phyloP scores from a whole-genome alignment of 2,888 invertebrate species.

The Hirtodrosophila histrioides region DNA sequence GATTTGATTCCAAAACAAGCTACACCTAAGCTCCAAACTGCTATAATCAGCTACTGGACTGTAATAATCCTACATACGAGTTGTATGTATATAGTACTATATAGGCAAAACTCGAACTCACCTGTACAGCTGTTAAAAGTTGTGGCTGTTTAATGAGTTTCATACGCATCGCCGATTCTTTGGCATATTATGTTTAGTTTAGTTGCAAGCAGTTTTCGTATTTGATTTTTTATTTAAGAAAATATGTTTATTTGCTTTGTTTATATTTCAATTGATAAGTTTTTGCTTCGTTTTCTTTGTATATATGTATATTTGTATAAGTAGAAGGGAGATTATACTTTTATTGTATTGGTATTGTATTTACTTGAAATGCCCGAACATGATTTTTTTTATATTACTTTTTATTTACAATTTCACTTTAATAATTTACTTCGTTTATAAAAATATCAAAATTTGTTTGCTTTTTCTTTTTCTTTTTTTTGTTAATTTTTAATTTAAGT shows the following conservation, averaged over 20 bases:
- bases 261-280: constrained; percentile 55
- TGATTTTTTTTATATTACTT: constrained; percentile 47
- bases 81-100: constrained; percentile 7
- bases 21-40: constrained; percentile 22
- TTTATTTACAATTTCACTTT: constrained; percentile 65
- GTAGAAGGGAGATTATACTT: constrained; percentile 73
- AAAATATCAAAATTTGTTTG: constrained; percentile 77
- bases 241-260: constrained; percentile 46
- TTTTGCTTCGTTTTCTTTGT: constrained; percentile 47
- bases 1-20: constrained; percentile 4
- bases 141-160: constrained; percentile 13
- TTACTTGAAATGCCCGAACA: constrained; percentile 66
- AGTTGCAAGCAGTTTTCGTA: constrained; percentile 38
- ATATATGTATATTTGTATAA: constrained; percentile 28
- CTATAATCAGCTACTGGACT: constrained; percentile 28
- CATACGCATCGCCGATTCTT: constrained; percentile 45
- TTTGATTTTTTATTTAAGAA: constrained; percentile 42
- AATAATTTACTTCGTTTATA: constrained; percentile 72
- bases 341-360: constrained; percentile 55
- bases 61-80: constrained; percentile 9
- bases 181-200: constrained; percentile 48
- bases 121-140: constrained; percentile 25
- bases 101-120: constrained; percentile 41
- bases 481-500: constrained; percentile 38
- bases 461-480: constrained; percentile 33